phyloP scores from a whole-genome alignment of 2,113 vertebrate species.

The Cairina moschata region DNA sequence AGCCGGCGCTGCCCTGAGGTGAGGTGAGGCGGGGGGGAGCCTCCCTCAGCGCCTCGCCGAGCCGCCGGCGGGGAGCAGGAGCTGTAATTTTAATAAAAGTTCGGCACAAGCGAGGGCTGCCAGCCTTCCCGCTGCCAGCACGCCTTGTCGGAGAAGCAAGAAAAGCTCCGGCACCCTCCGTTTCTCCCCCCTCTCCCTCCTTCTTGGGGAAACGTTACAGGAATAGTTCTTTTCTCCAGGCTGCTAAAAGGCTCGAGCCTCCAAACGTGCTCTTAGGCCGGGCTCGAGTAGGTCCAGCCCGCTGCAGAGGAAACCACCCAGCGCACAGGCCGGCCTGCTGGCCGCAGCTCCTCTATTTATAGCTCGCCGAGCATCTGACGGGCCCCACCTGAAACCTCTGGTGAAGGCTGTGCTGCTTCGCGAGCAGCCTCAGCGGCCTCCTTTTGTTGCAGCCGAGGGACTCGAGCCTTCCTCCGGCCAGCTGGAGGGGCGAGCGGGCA shows the following conservation, averaged over 20 bases:
- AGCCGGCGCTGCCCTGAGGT: too few species aligned
- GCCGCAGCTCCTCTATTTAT: constrained; percentile 22
- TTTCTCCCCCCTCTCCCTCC: not conserved
- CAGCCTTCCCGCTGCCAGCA: not conserved
- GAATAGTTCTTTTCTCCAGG: not conserved
- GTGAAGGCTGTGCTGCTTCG: not conserved
- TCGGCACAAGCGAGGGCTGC: not conserved
- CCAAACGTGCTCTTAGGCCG: not conserved
- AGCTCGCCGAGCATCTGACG: not conserved
- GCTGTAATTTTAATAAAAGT: not conserved
- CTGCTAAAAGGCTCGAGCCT: not conserved
- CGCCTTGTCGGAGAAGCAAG: not conserved
- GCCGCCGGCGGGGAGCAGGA: not conserved
- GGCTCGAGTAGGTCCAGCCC: not conserved
- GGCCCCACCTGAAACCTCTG: not conserved
- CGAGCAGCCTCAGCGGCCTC: not conserved
- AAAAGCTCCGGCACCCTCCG: not conserved
- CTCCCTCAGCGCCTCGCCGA: not conserved
- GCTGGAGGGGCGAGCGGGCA: not conserved
- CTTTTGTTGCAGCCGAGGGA: not conserved
- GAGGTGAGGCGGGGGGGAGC: too few species aligned
- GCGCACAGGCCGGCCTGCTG: not conserved
- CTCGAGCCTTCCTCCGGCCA: not conserved
- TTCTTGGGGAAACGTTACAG: not conserved
- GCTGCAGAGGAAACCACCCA: not conserved